Base-by-base conservation (phyloP, 2,888 invertebrate genomes). In the Argyresthia goedartella region DNA sequence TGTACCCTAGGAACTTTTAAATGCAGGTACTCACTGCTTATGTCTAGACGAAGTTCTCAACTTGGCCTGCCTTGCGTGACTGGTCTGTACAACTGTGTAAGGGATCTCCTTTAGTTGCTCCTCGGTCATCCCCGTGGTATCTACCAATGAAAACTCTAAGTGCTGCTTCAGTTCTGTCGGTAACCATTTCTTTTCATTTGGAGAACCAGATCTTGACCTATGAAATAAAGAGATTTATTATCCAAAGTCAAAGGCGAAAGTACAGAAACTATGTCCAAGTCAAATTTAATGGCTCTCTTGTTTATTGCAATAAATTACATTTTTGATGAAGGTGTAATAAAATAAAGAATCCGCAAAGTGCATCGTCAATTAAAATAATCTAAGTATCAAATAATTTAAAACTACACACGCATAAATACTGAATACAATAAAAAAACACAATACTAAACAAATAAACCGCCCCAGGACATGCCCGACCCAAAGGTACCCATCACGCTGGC, bases 121-220 rank as follows among this genome's bases (percentile, higher is more conserved):
- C 67, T 95, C 95, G 50, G 92, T 93, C 95, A 97, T 95, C 54
- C 96, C 96, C 16, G 92, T 89, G 0, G 96, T 96, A 64, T 96
- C 96, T 53, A 96, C 92, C 67, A 96, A 88, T 69, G 94, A 93
- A 76, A 94, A 96, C 73, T 96, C 95, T 65, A 96, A 87, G 72
- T 96, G 95, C 70, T 95, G 93, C 67, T 93, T 93, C 58, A 95
- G 74, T 74, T 95, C 95, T 58, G 88, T 91, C 4, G 92, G 90
- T 56, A 94, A 85, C 89, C 92, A 92, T 63, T 91, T 89, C 72
- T 93, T 93, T 53, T 91, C 90, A 44, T 89, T 89, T 49, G 92
- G 93, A 14, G 92, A 92, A 42, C 92, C 91, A 14, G 93, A 93
- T 64, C 93, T 81, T 43, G 87, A 87, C 59, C 87, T 87, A 60